Conservation (phyloP, 2,113 vertebrate genomes). For the Galbula dea region DNA sequence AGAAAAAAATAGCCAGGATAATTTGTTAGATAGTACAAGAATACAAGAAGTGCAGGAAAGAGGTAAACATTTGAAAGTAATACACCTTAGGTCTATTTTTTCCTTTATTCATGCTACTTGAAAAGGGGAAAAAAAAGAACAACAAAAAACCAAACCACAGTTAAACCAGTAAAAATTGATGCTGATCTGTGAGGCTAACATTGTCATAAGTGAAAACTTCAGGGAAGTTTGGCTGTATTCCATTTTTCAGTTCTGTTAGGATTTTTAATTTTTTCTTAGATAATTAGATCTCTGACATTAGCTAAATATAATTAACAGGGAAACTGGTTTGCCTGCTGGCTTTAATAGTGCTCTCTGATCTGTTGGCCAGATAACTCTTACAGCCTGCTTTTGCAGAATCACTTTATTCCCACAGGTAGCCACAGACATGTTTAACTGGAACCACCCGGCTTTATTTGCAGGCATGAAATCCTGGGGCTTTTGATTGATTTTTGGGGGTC, state of each 20-base stretch:
- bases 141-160: too few relatives aligned
- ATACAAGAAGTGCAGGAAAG: background rate
- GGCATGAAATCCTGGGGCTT: background rate
- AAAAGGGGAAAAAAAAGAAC: background rate
- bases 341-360: constrained; percentile 15
- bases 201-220: background rate
- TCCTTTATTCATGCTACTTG: background rate
- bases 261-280: constrained; percentile 23
- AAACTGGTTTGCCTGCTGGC: background rate
- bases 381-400: background rate
- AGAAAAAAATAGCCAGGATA: background rate
- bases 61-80: background rate
- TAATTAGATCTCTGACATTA: constrained; percentile 59
- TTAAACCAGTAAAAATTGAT: background rate
- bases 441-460: background rate
- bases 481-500: background rate
- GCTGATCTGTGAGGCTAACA: background rate
- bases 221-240: background rate
- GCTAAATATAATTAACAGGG: constrained; percentile 25
- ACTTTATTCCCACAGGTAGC: background rate
- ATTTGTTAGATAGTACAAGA: background rate
- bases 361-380: background rate
- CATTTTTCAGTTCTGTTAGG: background rate
- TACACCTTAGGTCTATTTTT: background rate
- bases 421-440: background rate